Conservation (phyloP, 2,797 vertebrate genomes). For the Anguilla megastoma region DNA sequence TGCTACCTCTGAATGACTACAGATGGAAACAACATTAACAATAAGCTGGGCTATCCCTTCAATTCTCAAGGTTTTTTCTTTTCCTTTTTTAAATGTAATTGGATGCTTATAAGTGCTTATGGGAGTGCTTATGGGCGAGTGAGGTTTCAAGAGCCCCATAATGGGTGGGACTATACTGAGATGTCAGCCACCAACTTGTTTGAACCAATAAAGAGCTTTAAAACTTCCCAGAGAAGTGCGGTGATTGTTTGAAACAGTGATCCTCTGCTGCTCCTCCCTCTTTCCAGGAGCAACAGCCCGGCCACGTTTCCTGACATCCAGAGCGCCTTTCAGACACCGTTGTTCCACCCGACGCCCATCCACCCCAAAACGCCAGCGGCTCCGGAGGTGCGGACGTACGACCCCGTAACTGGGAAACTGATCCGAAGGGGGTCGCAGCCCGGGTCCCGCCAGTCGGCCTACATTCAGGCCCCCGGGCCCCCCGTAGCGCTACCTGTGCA, state of each 20-base stretch:
- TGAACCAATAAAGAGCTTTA: not conserved
- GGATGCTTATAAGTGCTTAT: too few relatives aligned
- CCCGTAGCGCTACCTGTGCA: constrained; percentile 69
- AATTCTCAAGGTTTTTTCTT: too few relatives aligned
- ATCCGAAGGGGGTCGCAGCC: constrained; percentile 80
- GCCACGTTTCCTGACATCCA: constrained; percentile 77
- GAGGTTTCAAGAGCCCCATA: not conserved
- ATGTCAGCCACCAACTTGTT: not conserved
- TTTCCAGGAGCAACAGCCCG: constrained; percentile 84
- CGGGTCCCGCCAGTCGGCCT: constrained; percentile 62
- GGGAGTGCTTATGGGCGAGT: not conserved
- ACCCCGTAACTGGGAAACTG: constrained; percentile 90
- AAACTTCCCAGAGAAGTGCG: not conserved
- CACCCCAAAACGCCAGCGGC: constrained; percentile 75
- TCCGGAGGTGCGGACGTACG: constrained; percentile 86
- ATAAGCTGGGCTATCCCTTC: too few relatives aligned
- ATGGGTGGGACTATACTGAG: not conserved
- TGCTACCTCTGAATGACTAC: too few relatives aligned
- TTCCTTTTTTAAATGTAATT: too few relatives aligned
- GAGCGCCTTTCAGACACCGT: constrained; percentile 65
- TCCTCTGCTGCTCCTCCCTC: not conserved
- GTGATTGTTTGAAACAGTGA: not conserved
- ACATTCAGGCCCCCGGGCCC: constrained; percentile 72
- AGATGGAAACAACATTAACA: too few relatives aligned
- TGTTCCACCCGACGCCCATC: constrained; percentile 80